Evolutionary conservation across 1,140 invertebrate species (phyloP).

Genomic region (Drosophila kanapiae): DNA sequence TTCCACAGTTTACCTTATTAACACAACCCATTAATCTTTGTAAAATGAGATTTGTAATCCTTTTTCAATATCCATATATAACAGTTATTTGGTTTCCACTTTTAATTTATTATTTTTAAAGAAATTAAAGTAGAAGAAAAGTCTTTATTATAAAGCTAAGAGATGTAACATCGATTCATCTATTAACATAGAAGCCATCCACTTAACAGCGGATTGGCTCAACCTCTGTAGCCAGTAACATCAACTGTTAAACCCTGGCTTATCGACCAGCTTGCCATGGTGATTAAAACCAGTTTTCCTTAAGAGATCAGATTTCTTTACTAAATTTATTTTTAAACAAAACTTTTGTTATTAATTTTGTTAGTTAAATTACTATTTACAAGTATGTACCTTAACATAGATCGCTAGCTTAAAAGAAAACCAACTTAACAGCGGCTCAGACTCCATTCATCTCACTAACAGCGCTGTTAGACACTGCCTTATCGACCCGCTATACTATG

Average conservation of each 20-base stretch:
- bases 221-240: background rate
- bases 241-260: background rate
- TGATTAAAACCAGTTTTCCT: no score
- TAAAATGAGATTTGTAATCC: no score
- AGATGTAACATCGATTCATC: background rate
- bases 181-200: background rate
- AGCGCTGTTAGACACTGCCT: slow-evolving; percentile 19
- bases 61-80: no score
- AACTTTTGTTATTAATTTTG: background rate
- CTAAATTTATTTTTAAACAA: no score
- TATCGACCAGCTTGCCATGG: background rate
- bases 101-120: no score
- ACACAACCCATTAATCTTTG: no score
- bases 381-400: background rate
- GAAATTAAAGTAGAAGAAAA: no score
- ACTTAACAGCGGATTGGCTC: background rate
- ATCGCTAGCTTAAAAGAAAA: background rate
- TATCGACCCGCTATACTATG: slow-evolving; percentile 14
- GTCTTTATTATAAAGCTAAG: no score
- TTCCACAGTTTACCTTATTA: no score
- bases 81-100: no score
- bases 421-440: slow-evolving; percentile 10
- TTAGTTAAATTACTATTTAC: background rate
- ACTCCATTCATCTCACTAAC: background rate
- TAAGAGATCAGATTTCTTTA: no score